Conservation (phyloP, 2,113 vertebrate genomes). For the Variabilichromis moorii region DNA sequence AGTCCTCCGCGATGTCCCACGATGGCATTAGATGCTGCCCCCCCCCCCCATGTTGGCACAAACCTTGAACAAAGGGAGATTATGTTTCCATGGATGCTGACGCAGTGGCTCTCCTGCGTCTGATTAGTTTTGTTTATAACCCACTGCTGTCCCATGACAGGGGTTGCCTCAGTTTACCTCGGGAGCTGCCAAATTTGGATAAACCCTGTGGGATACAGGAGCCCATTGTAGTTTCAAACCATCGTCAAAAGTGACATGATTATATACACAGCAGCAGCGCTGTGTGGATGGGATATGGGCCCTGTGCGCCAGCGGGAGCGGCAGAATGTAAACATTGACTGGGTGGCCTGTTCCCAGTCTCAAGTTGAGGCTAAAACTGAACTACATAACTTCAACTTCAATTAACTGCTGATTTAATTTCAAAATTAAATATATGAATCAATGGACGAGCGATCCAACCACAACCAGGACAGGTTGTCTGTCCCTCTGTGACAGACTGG, state of each 20-base stretch:
- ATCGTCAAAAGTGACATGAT: conserved; percentile 52
- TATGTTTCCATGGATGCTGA: conserved; percentile 7
- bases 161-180: background rate
- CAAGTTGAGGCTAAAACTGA: background rate
- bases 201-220: conserved; percentile 12
- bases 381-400: background rate
- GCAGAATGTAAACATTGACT: conserved; percentile 52
- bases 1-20: background rate
- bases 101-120: background rate
- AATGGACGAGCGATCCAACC: background rate
- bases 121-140: conserved; percentile 13
- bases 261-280: conserved; percentile 30
- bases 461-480: background rate
- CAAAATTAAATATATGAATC: background rate
- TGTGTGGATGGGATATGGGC: conserved; percentile 29
- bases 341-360: conserved; percentile 44
- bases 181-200: conserved; percentile 41
- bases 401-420: background rate
- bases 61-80: background rate
- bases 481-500: background rate
- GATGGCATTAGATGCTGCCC: background rate
- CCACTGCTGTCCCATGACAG: conserved; percentile 7
- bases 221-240: conserved; percentile 4
- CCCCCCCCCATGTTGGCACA: background rate
- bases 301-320: conserved; percentile 1